A percentile compares a stretch with the other conserved stretches of the same genome.
These are phyloP conservation scores for Candidula unifasciata DNA, from an alignment of 2,888 invertebrate genomes.

Conservation along the genomic window DNA sequence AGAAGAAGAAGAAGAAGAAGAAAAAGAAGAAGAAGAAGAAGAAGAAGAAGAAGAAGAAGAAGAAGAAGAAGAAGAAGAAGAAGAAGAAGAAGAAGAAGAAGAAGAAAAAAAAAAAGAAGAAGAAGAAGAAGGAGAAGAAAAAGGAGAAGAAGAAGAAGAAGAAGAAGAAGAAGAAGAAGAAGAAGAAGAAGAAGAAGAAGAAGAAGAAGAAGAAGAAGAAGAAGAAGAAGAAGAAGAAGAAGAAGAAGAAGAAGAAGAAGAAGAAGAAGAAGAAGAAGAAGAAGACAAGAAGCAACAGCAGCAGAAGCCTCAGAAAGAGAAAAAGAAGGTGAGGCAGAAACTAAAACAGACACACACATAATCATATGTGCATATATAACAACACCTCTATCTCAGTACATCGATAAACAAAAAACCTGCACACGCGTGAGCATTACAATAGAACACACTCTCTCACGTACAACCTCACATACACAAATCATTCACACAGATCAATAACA, in stretches of 20 bases:
- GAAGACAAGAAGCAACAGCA: neutral
- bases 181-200: neutral
- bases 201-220: neutral
- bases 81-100: neutral
- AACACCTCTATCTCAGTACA: no score
- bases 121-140: no score
- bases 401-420: no score
- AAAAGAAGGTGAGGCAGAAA: neutral
- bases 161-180: neutral
- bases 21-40: neutral
- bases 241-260: neutral
- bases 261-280: neutral
- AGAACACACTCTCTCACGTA: no score
- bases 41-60: neutral
- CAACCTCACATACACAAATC: no score
- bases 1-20: constrained; percentile 1
- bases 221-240: neutral
- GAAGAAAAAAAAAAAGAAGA: no score
- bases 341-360: no score
- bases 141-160: no score
- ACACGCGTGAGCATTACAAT: no score
- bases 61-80: neutral
- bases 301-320: neutral
- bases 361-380: no score
- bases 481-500: no score